Evolutionary conservation across 2,797 vertebrate genomes (phyloP).

Genomic region (Ctenosaura bakeri): DNA sequence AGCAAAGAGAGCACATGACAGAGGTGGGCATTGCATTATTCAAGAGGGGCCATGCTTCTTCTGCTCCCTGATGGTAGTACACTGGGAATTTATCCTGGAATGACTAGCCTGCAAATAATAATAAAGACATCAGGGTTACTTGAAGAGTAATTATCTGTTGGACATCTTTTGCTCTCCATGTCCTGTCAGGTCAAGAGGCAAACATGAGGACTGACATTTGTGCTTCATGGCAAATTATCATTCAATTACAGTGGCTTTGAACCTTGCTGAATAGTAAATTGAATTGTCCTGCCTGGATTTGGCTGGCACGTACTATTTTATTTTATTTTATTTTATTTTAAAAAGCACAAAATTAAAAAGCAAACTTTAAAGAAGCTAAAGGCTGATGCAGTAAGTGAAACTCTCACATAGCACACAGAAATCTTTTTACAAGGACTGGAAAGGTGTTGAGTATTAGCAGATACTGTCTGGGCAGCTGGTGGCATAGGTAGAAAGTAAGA

Average conservation of each 20-base stretch:
- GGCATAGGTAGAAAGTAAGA: background rate
- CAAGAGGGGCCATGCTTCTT: conserved; percentile 53
- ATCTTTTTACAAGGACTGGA: background rate
- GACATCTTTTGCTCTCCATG: conserved; percentile 78
- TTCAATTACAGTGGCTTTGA: conserved; percentile 67
- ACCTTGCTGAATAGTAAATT: conserved; percentile 50
- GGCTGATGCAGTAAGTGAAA: background rate
- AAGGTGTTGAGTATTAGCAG: background rate
- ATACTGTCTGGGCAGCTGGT: background rate
- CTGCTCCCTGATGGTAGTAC: conserved; percentile 74
- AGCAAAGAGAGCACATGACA: background rate
- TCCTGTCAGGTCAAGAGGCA: conserved; percentile 78
- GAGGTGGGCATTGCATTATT: conserved; percentile 74
- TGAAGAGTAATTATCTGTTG: conserved; percentile 83
- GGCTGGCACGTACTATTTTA: conserved; percentile 31
- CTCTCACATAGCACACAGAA: too few species aligned
- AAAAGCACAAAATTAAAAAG: conserved; percentile 35
- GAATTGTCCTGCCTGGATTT: conserved; percentile 47
- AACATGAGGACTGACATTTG: conserved; percentile 43
- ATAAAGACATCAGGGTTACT: conserved; percentile 82
- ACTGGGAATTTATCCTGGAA: conserved; percentile 83
- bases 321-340: conserved; percentile 21
- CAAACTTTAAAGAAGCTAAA: conserved; percentile 1
- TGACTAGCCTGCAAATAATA: conserved; percentile 86
- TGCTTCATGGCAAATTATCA: conserved; percentile 65